phyloP scores from a whole-genome alignment of 1,140 invertebrate species.

The Limonius californicus region DNA sequence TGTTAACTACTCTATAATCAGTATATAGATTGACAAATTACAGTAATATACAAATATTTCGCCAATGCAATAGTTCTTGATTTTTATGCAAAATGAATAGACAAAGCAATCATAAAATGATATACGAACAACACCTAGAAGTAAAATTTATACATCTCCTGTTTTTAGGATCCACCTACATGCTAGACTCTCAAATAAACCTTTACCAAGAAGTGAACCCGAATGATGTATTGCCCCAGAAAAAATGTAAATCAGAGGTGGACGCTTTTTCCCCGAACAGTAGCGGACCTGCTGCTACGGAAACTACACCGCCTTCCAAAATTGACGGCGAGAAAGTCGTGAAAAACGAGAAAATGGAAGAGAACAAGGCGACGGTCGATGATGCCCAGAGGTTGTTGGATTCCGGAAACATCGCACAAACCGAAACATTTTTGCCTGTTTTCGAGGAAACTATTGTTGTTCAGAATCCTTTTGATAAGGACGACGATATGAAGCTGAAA shows the following conservation, averaged over 20 bases:
- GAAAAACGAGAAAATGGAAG: constrained; percentile 21
- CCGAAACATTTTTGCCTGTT: not conserved
- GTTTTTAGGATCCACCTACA: constrained; percentile 13
- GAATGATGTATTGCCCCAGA: constrained; percentile 4
- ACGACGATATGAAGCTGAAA: constrained; percentile 25
- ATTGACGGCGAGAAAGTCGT: constrained; percentile 4
- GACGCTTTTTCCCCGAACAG: not conserved
- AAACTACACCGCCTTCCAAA: not conserved
- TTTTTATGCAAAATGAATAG: too few species aligned
- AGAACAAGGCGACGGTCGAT: not conserved
- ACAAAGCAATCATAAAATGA: too few species aligned
- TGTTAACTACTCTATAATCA: too few species aligned
- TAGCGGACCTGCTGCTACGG: not conserved
- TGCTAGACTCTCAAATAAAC: constrained; percentile 15
- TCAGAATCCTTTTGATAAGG: constrained; percentile 30
- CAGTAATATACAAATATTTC: too few species aligned
- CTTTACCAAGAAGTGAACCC: not conserved
- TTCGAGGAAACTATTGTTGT: constrained; percentile 15
- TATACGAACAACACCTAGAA: too few species aligned
- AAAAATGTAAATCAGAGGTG: constrained; percentile 4
- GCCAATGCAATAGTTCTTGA: too few species aligned
- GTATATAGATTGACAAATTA: too few species aligned
- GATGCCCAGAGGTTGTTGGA: not conserved
- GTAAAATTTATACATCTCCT: too few species aligned
- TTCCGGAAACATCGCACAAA: not conserved